Base-by-base conservation (phyloP, 2,888 invertebrate genomes). In the Coecobrya sp. region DNA sequence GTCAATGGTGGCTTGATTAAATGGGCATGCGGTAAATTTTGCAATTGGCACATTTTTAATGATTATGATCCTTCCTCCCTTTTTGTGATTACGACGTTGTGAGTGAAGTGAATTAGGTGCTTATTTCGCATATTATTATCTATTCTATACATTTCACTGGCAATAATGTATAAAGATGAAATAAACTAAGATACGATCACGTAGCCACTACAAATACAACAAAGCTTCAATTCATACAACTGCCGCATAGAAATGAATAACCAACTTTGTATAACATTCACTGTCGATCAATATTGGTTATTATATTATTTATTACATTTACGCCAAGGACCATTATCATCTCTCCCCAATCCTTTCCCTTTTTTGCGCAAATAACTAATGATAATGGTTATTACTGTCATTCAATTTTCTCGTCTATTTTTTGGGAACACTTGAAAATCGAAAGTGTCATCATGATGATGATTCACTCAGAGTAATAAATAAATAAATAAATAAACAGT, bases 381-480 rank as follows among this genome's bases (percentile, higher is more conserved):
- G 73, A 45, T 42, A 73, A 73, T 73, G 45, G 22, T 55, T 55
- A 79, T 79, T 27, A 79, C 79, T 79, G 52, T 27, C 49, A 27
- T 79, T 25, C 52, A 52, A 79, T 27, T 30, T 52, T 49, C 49
- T 49, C 52, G 16, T 22, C 55, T 2, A 52, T 52, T 79, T 79
- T 49, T 22, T 84, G 13, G 22, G 68, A 68, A 52, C 45, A 52
- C 79, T 79, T 25, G 27, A 45, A 22, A 84, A 84, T 84, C 65
- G 65, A 84, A 84, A 84, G 84, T 84, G 84, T 84, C 62, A 84
- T 79, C 52, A 79, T 45, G 42, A 82, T 55, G 30, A 59, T 36
- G 36, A n/a, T n/a, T n/a, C n/a, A n/a, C n/a, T n/a, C n/a, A n/a
- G n/a, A n/a, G n/a, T n/a, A n/a, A n/a, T n/a, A n/a, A n/a, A n/a